Evolutionary conservation across 2,797 vertebrate species (phyloP).

Genomic region (Carduelis carduelis): DNA sequence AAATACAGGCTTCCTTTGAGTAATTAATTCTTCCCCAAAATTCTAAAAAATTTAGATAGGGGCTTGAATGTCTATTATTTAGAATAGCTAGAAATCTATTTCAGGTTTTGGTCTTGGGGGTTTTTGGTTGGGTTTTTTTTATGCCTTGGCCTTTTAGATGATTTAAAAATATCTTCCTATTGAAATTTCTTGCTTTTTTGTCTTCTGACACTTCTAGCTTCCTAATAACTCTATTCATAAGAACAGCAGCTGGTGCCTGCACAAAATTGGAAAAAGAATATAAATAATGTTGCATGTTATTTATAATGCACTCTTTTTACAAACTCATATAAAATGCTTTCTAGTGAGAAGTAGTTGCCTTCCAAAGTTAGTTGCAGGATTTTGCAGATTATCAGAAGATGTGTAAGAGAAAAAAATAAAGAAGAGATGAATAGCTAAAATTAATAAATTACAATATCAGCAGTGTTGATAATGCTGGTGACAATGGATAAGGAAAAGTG

Average conservation of each 20-base stretch:
- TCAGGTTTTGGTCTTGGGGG: neutral
- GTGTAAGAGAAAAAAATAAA: neutral
- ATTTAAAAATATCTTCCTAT: conserved; percentile 4
- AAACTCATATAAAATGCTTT: neutral
- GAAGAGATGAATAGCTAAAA: neutral
- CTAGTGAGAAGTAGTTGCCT: neutral
- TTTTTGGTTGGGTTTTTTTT: neutral
- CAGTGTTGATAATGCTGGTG: neutral
- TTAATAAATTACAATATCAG: neutral
- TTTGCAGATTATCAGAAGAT: neutral
- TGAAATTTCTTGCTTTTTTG: neutral
- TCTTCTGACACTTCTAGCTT: conserved; percentile 42
- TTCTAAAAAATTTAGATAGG: neutral
- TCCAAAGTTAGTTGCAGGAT: neutral
- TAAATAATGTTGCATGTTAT: conserved; percentile 25
- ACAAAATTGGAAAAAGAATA: neutral
- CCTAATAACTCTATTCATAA: conserved; percentile 14
- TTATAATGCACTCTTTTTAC: conserved; percentile 1
- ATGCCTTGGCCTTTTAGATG: neutral
- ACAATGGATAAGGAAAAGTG: neutral
- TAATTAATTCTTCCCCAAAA: neutral
- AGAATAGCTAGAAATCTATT: conserved; percentile 3
- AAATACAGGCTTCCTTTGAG: neutral
- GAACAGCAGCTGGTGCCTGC: neutral
- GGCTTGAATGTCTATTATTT: neutral